Base-by-base conservation (phyloP, 1,140 invertebrate genomes). In the Araneus ventricosus region DNA sequence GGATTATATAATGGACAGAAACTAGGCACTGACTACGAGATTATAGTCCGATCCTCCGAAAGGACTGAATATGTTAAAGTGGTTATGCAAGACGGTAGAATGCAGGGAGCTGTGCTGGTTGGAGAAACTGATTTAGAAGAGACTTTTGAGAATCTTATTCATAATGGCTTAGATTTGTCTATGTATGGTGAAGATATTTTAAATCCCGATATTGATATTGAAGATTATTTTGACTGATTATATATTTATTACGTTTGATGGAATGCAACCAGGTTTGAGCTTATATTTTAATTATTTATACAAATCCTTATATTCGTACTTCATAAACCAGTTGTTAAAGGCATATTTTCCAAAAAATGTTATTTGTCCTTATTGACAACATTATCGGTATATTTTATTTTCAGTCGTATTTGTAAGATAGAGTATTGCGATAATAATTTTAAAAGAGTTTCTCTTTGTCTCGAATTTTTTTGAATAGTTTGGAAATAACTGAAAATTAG, bases 71-170 rank as follows among this genome's bases (percentile, higher is more conserved):
- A 98, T 95, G 96, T 99, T 2, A 99, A 99, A 96, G 97, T 98
- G 94, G 97, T 99, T 7, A 95, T 99, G 75, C 96, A 97, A 94
- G 96, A 99, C 96, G 97, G 98, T 34, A 96, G 96, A 95, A 96
- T 99, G 95, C 97, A 99, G 95, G 99, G 99, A 79, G 99, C 98
- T 24, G 97, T 99, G 93, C 95, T 99, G 8, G 98, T 99, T 94
- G 99, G 99, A 0, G 98, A 99, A 94, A 99, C 99, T 7, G 98
- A 99, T 95, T 96, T 99, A 61, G 99, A 99, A 95, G 99, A 99
- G 96, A 99, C 98, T 95, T 99, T 99, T 96, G 99, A 99, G 96
- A 99, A 99, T 96, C 96, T 99, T 75, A 99, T 99, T 95, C 96
- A 99, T 24, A 99, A 99, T 96, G 97, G 99, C 95, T 96, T 99